Evolutionary conservation across 1,140 invertebrate species (phyloP).

Genomic region (Hycleus cichorii): DNA sequence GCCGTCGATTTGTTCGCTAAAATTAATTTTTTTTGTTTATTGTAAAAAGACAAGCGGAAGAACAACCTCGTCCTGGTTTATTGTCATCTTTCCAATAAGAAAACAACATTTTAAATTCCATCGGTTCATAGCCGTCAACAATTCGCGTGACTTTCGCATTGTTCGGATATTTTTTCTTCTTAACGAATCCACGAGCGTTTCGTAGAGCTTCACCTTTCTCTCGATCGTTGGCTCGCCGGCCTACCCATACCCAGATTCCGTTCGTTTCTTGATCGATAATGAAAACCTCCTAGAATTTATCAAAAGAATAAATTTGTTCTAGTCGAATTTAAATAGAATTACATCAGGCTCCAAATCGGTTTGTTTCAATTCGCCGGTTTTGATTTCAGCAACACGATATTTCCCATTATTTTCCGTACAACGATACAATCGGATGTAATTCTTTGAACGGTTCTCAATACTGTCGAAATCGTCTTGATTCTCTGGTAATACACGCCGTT

Average conservation of each 20-base stretch:
- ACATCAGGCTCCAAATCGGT: constrained; percentile 72
- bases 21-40: constrained; percentile 4
- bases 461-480: constrained; percentile 36
- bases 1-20: constrained; percentile 28
- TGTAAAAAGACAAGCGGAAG: neutral
- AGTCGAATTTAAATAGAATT: constrained; percentile 24
- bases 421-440: constrained; percentile 55
- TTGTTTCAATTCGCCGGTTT: constrained; percentile 72
- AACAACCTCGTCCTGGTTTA: constrained; percentile 15
- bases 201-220: constrained; percentile 72
- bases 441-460: constrained; percentile 25
- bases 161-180: constrained; percentile 75
- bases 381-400: constrained; percentile 80
- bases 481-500: constrained; percentile 52
- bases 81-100: constrained; percentile 60
- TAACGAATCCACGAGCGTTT: constrained; percentile 80
- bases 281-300: constrained; percentile 62
- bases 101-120: constrained; percentile 80
- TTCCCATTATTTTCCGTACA: constrained; percentile 73
- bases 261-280: constrained; percentile 79
- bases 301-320: neutral
- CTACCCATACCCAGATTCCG: constrained; percentile 92
- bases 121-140: constrained; percentile 72
- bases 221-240: constrained; percentile 58
- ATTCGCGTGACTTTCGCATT: constrained; percentile 70